A percentile compares a stretch with the other conserved stretches of the same genome.
Conservation (phyloP, 2,888 invertebrate genomes). For the Agonopterix alstromeriana region DNA sequence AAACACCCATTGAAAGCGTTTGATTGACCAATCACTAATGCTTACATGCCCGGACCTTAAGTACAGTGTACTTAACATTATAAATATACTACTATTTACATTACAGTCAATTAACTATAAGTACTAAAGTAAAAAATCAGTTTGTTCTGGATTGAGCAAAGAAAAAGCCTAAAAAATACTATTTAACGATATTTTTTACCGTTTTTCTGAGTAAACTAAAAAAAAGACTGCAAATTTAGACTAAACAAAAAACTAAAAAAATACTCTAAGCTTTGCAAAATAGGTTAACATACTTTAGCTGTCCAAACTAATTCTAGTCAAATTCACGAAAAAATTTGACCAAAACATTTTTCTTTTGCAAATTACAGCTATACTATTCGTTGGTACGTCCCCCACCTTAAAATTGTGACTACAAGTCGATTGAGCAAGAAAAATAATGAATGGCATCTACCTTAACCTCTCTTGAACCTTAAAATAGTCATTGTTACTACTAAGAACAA, state of each 20-base stretch:
- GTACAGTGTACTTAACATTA: constrained; percentile 18
- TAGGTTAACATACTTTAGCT: too few relatives aligned
- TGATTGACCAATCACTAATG: constrained; percentile 68
- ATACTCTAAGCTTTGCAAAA: too few relatives aligned
- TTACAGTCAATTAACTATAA: constrained; percentile 44
- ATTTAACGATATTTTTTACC: too few relatives aligned
- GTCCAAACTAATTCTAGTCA: too few relatives aligned
- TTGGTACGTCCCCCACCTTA: constrained; percentile 6
- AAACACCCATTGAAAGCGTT: constrained; percentile 41
- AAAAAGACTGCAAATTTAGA: too few relatives aligned
- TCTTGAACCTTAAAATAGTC: constrained; percentile 87
- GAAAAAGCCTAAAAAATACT: constrained; percentile 1
- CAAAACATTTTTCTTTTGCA: neutral
- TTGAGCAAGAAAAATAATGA: constrained; percentile 5
- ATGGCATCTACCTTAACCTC: constrained; percentile 73
- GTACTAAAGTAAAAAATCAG: constrained; percentile 20
- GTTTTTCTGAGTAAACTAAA: too few relatives aligned
- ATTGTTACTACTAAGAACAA: constrained; percentile 88
- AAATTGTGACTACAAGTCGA: constrained; percentile 7
- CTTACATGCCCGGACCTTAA: constrained; percentile 66
- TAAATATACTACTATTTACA: constrained; percentile 73
- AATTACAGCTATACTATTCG: constrained; percentile 1
- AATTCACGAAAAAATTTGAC: too few relatives aligned
- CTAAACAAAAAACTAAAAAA: too few relatives aligned
- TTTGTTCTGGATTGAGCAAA: constrained; percentile 35